Evolutionary conservation across 1,140 invertebrate genomes (phyloP).

Genomic region (Geopemphigus sp.): DNA sequence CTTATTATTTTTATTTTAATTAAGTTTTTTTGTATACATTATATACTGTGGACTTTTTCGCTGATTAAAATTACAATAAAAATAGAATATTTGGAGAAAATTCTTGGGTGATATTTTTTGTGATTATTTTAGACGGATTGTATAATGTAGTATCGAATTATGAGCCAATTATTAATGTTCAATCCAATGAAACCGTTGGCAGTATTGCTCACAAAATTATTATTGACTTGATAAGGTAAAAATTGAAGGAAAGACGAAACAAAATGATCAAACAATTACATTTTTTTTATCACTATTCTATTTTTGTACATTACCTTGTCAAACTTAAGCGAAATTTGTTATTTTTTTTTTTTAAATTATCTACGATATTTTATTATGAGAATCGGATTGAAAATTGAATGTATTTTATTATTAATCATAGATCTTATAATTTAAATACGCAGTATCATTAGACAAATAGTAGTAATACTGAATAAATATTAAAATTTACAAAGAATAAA

Average conservation of each 20-base stretch:
- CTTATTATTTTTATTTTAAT: background rate
- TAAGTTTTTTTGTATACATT: constrained; percentile 6
- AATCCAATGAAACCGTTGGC: constrained; percentile 20
- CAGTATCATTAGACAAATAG: too few relatives aligned
- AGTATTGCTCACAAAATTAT: constrained; percentile 34
- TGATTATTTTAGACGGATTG: constrained; percentile 45
- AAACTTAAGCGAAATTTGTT: too few relatives aligned
- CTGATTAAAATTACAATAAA: constrained; percentile 23
- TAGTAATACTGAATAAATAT: too few relatives aligned
- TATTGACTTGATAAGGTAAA: constrained; percentile 1
- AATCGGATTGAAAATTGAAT: background rate
- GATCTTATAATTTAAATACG: too few relatives aligned
- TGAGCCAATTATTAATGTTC: constrained; percentile 27
- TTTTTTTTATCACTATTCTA: background rate
- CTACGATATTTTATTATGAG: background rate
- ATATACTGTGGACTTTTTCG: background rate
- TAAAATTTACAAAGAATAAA: too few relatives aligned
- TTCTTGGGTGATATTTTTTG: constrained; percentile 8
- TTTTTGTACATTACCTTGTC: background rate
- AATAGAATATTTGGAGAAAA: background rate
- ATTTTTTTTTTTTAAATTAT: too few relatives aligned
- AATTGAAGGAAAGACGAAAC: background rate
- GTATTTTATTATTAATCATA: background rate
- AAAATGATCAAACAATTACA: background rate
- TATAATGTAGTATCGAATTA: constrained; percentile 19